A percentile compares a stretch with the other conserved stretches of the same genome.
These are phyloP conservation scores for Sebastes fasciatus DNA, from an alignment of 2,113 vertebrate species.

Conservation along the genomic window DNA sequence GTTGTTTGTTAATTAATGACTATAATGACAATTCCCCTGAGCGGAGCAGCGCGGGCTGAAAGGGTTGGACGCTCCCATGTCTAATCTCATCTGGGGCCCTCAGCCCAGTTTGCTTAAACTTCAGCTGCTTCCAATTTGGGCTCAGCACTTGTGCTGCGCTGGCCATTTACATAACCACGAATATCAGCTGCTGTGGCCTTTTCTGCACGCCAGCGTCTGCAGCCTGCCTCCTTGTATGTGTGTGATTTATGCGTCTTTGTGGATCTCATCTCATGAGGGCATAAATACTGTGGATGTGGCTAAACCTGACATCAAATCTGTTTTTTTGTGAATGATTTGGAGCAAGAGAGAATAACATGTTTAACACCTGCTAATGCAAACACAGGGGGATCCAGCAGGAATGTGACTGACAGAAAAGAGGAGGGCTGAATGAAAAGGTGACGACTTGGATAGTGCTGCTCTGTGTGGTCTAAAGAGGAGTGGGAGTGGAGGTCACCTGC, in stretches of 20 bases:
- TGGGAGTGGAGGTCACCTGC: constrained; percentile 62
- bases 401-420: constrained; percentile 15
- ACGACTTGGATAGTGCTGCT: constrained; percentile 18
- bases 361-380: constrained; percentile 44
- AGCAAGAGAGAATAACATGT: constrained; percentile 9
- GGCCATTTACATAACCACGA: constrained; percentile 66
- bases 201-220: constrained; percentile 24
- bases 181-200: constrained; percentile 65
- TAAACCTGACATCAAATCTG: constrained; percentile 27
- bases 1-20: constrained; percentile 65
- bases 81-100: constrained; percentile 63
- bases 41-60: constrained; percentile 21
- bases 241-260: constrained; percentile 20
- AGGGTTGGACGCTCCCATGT: constrained; percentile 33
- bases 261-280: constrained; percentile 17
- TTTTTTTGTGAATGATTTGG: constrained; percentile 38
- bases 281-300: constrained; percentile 11
- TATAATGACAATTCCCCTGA: constrained; percentile 51
- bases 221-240: constrained; percentile 20
- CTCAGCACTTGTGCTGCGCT: constrained; percentile 57
- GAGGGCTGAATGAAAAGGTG: constrained; percentile 28
- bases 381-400: constrained; percentile 7
- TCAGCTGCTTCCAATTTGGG: constrained; percentile 78
- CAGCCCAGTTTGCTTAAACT: constrained; percentile 45
- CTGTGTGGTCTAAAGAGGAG: constrained; percentile 61